A percentile compares a stretch with the other conserved stretches of the same genome.
Evolutionary conservation across 2,888 invertebrate species (phyloP).

Genomic region (Pomacea canaliculata): DNA sequence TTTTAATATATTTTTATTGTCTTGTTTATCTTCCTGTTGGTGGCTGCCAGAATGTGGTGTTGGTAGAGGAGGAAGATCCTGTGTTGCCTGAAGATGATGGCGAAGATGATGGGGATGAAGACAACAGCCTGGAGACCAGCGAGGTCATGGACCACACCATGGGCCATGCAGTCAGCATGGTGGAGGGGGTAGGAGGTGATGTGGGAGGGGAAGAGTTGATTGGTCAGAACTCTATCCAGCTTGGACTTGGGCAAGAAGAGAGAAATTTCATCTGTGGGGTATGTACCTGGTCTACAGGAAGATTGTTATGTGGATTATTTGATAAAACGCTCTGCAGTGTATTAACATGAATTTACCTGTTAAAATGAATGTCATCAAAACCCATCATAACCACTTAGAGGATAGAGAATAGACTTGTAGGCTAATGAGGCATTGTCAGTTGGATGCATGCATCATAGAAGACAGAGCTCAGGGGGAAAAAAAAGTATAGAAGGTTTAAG

Average conservation of each 20-base stretch:
- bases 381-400: too few species aligned
- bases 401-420: too few species aligned
- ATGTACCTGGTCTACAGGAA: too few species aligned
- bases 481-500: too few species aligned
- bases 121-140: neutral
- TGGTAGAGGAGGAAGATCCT: conserved; percentile 16
- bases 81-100: conserved; percentile 11
- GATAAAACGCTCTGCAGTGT: too few species aligned
- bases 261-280: conserved; percentile 33
- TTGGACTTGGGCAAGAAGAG: conserved; percentile 9
- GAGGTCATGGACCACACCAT: conserved; percentile 3
- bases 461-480: too few species aligned
- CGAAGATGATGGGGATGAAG: conserved; percentile 13
- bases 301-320: too few species aligned
- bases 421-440: too few species aligned
- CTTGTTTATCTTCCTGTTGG: neutral
- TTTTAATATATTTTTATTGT: too few species aligned
- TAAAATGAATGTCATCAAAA: too few species aligned
- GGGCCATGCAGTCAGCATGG: neutral
- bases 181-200: conserved; percentile 14
- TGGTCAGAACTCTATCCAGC: conserved; percentile 22
- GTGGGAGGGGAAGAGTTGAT: conserved; percentile 30
- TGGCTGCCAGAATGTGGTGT: conserved; percentile 12
- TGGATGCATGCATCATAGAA: too few species aligned
- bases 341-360: too few species aligned